phyloP scores from a whole-genome alignment of 2,113 vertebrate genomes.

The Polypterus senegalus region DNA sequence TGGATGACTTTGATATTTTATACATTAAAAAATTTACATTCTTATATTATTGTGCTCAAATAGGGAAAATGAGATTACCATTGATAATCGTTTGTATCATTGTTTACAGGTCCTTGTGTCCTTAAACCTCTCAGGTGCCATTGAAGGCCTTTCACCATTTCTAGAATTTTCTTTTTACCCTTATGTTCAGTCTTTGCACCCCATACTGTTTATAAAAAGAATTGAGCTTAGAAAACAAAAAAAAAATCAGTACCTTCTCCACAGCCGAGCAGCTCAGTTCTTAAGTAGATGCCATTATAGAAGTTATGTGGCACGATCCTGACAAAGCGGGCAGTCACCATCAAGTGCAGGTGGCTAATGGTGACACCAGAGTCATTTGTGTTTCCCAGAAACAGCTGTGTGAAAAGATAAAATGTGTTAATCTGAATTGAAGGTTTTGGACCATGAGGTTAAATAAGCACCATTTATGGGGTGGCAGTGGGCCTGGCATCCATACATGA shows the following conservation, averaged over 20 bases:
- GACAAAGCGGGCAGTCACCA: slow-evolving; percentile 54
- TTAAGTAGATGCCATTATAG: slow-evolving; percentile 46
- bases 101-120: no score
- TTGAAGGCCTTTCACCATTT: no score
- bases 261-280: slow-evolving; percentile 71
- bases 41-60: no score
- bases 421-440: not conserved
- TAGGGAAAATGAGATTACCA: no score
- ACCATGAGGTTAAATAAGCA: not conserved
- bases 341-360: slow-evolving; percentile 39
- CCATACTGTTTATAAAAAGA: no score
- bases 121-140: no score
- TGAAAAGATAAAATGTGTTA: not conserved
- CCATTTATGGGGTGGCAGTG: not conserved
- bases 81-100: no score
- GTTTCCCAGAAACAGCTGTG: slow-evolving; percentile 53
- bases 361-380: slow-evolving; percentile 33
- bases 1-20: not conserved
- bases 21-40: no score
- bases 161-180: no score
- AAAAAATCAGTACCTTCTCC: slow-evolving; percentile 34
- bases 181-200: no score
- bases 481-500: no score
- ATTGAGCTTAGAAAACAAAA: not conserved
- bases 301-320: slow-evolving; percentile 58